Base-by-base conservation (phyloP, 2,113 vertebrate species). In the Noctilio leporinus region DNA sequence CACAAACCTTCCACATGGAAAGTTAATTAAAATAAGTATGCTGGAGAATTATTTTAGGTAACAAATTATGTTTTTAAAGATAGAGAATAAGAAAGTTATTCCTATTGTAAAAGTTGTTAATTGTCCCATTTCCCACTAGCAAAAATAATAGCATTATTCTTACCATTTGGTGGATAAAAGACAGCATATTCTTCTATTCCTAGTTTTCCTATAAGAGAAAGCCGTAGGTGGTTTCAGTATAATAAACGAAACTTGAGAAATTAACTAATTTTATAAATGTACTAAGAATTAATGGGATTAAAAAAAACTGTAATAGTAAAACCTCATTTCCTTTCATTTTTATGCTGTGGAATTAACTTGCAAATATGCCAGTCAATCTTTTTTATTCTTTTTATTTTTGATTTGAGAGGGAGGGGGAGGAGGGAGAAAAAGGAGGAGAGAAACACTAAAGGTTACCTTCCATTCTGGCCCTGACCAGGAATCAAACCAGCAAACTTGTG, bases 81-180 rank as follows among this genome's bases (percentile, higher is more conserved):
- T 2, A 93, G 40, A 91, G 26, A 93, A 49, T 49, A 55, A 88
- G 22, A 57, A 88, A 62, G 47, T 82, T 0, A 5, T 30, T 89
- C n/a, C 30, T 84, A 40, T 95, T 92, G 12, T 49, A 77, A 84
- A 90, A 93, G 76, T 33, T 98, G 95, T 86, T 86, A 96, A 94
- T 97, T 73, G 96, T 94, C 70, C 51, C 72, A 72, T 93, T 93
- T 97, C 82, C 98, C 98, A 98, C 98, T 98, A 98, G 97, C 98
- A 98, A 98, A 96, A 96, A 98, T 97, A 97, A 94, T 6, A 96
- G 96, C 33, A 97, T 59, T 95, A 96, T 43, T 94, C 99, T 99
- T 98, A 99, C 99, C 99, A 43, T 99, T 99, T 53, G 99, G 99
- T 91, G 99, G 99, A 97, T 99, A 99, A 97, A 99, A 98, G 89